Percentiles rank a stretch among this genome's conserved stretches.
phyloP scores from a whole-genome alignment of 2,888 invertebrate genomes.

The Microdon myrmicae region DNA sequence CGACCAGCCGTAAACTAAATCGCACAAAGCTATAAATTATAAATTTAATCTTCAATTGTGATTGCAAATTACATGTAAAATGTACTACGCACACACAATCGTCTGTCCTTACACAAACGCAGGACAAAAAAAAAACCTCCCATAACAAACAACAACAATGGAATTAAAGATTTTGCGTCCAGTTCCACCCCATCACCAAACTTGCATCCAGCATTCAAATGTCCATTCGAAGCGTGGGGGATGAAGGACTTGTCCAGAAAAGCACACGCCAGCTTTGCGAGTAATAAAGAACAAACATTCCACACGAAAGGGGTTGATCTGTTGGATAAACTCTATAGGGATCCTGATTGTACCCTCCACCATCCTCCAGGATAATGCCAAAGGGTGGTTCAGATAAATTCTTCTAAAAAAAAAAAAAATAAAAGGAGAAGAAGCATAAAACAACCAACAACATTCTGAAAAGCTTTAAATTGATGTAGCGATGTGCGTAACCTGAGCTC shows the following conservation, averaged over 20 bases:
- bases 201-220: conserved; percentile 27
- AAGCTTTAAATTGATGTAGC: conserved; percentile 37
- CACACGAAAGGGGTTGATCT: conserved; percentile 26
- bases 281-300: conserved; percentile 34
- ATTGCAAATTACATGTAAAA: conserved; percentile 25
- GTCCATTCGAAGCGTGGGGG: conserved; percentile 26
- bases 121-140: neutral
- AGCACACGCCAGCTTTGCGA: conserved; percentile 24
- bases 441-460: neutral
- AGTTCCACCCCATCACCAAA: conserved; percentile 17
- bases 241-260: conserved; percentile 10
- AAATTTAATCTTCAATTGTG: conserved; percentile 22
- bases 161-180: conserved; percentile 34
- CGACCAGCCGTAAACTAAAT: too few relatives aligned
- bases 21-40: conserved; percentile 29
- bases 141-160: conserved; percentile 15
- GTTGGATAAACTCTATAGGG: conserved; percentile 18
- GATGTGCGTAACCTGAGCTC: neutral
- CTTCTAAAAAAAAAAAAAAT: conserved; percentile 12
- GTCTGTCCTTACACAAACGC: neutral
- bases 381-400: conserved; percentile 6
- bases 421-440: neutral
- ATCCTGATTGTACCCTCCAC: conserved; percentile 7
- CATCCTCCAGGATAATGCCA: neutral
- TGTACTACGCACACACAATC: neutral